Conservation (phyloP, 2,113 vertebrate species). For the Pongo pygmaeus region DNA sequence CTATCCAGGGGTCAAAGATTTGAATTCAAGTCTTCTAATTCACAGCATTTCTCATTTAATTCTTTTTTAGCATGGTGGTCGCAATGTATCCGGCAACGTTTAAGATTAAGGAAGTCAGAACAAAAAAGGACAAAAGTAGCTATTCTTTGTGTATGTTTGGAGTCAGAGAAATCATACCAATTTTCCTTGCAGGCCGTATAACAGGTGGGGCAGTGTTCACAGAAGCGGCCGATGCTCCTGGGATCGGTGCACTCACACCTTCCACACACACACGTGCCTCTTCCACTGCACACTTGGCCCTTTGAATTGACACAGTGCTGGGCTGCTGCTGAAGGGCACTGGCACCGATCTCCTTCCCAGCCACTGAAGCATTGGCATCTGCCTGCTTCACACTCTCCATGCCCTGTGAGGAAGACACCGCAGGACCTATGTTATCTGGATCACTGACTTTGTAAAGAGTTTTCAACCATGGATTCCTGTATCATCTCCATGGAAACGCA, state of each 20-base stretch:
- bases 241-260: slow-evolving; percentile 91
- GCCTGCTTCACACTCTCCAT: slow-evolving; percentile 91
- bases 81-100: background rate
- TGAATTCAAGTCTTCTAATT: background rate
- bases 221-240: slow-evolving; percentile 89
- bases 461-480: background rate
- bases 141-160: background rate
- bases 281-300: slow-evolving; percentile 91
- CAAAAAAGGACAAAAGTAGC: background rate
- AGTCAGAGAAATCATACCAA: slow-evolving; percentile 86
- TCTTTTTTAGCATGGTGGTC: background rate
- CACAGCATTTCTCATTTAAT: background rate
- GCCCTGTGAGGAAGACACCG: slow-evolving; percentile 84
- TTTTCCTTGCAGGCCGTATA: slow-evolving; percentile 89
- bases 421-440: background rate
- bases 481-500: background rate
- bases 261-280: slow-evolving; percentile 92
- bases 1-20: background rate
- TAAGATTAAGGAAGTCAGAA: background rate
- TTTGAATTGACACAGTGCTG: slow-evolving; percentile 88
- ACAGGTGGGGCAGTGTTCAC: slow-evolving; percentile 93
- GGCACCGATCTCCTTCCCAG: slow-evolving; percentile 94
- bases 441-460: background rate
- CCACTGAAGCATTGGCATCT: slow-evolving; percentile 90
- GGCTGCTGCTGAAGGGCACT: slow-evolving; percentile 86